Evolutionary conservation across 2,797 vertebrate species (phyloP).

Genomic region (Sebastes cheni): DNA sequence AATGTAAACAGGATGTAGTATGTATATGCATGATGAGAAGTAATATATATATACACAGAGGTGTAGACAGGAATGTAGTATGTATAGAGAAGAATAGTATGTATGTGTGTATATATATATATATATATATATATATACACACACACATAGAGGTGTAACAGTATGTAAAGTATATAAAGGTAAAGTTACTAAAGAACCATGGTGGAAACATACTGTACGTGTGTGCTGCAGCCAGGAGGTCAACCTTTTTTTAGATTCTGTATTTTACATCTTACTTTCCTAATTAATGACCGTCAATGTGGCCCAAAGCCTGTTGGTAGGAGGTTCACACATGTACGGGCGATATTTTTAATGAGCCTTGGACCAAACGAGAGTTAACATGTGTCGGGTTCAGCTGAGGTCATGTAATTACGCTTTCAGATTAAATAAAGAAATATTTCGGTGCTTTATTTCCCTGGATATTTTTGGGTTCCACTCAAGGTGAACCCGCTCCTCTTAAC

Average conservation of each 20-base stretch:
- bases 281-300: not conserved
- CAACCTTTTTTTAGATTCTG: not conserved
- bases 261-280: not conserved
- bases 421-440: not conserved
- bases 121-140: no score
- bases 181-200: not conserved
- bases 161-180: no score
- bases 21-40: no score
- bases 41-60: no score
- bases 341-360: constrained; percentile 38
- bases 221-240: not conserved
- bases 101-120: no score
- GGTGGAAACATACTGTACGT: not conserved
- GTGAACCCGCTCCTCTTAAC: constrained; percentile 30
- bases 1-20: no score
- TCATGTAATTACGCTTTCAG: constrained; percentile 29
- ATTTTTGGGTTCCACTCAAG: constrained; percentile 28
- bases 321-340: not conserved
- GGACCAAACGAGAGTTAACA: not conserved
- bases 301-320: not conserved
- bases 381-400: constrained; percentile 21
- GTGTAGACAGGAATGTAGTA: no score
- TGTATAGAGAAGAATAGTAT: no score
- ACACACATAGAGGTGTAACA: no score
- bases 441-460: constrained; percentile 5